Evolutionary conservation across 2,113 vertebrate species (phyloP).

Genomic region (Gymnarchus niloticus): DNA sequence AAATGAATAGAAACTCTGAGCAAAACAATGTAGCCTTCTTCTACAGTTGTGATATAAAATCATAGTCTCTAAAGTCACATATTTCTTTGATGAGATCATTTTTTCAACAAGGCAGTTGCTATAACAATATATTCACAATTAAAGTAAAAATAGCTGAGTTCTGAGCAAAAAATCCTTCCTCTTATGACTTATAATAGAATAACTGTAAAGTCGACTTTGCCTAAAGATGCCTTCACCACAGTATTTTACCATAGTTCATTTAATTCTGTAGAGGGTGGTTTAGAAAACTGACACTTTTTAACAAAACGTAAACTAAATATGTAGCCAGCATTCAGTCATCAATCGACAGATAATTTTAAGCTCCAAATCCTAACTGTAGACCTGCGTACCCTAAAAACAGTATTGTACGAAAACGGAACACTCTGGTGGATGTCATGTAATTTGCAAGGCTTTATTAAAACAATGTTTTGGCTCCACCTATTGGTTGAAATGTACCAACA

Average conservation of each 20-base stretch:
- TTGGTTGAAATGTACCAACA: conserved; percentile 12
- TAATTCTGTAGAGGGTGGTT: not conserved
- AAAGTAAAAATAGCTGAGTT: not conserved
- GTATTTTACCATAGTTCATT: not conserved
- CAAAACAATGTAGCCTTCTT: not conserved
- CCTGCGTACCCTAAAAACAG: not conserved
- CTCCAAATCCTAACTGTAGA: not conserved
- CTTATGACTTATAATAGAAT: not conserved
- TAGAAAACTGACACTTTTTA: not conserved
- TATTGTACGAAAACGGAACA: not conserved
- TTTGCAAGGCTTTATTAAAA: not conserved
- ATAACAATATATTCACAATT: not conserved
- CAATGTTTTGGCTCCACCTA: conserved; percentile 32
- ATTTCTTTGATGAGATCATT: not conserved
- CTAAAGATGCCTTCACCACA: not conserved
- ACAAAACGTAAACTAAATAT: not conserved
- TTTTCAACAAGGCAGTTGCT: not conserved
- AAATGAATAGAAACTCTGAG: not conserved
- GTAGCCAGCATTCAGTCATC: not conserved
- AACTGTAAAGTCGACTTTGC: not conserved
- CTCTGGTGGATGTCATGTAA: not conserved
- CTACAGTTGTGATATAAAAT: not conserved
- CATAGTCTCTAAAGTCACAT: not conserved
- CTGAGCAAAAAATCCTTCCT: not conserved
- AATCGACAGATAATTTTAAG: not conserved